Conservation (phyloP, 1,140 invertebrate species). For the Nylanderia fulva region DNA sequence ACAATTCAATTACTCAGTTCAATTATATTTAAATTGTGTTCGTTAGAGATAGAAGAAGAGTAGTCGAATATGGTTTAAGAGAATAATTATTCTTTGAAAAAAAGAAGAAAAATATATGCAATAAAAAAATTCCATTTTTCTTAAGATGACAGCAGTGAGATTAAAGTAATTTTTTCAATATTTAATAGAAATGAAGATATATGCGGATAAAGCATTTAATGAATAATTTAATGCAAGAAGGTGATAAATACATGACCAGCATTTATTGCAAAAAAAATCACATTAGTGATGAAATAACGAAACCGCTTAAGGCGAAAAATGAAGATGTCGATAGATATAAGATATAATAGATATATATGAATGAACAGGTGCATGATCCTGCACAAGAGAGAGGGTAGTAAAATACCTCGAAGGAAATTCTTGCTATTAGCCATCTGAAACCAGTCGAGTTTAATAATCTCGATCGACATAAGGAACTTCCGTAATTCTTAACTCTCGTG, state of each 20-base stretch:
- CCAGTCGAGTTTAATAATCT: neutral
- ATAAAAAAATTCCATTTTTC: neutral
- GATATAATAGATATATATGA: neutral
- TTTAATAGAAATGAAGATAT: neutral
- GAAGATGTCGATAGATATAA: constrained; percentile 15
- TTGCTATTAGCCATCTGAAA: neutral
- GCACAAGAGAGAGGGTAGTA: neutral
- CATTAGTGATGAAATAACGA: neutral
- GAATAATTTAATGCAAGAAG: neutral
- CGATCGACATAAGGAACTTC: neutral
- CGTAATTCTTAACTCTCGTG: neutral
- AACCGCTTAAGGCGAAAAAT: constrained; percentile 15
- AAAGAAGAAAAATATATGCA: neutral
- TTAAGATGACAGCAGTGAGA: neutral
- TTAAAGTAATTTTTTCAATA: neutral
- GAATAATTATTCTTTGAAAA: neutral
- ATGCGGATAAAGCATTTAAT: constrained; percentile 20
- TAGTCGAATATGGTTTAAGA: too few relatives aligned
- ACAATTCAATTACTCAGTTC: too few relatives aligned
- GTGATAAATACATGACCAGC: neutral
- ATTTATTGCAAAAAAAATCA: constrained; percentile 12
- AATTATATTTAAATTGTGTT: too few relatives aligned
- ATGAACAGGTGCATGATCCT: neutral
- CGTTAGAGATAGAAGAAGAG: too few relatives aligned
- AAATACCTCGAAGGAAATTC: neutral